Conservation (phyloP, 2,888 invertebrate species). For the Meteorus colon region DNA sequence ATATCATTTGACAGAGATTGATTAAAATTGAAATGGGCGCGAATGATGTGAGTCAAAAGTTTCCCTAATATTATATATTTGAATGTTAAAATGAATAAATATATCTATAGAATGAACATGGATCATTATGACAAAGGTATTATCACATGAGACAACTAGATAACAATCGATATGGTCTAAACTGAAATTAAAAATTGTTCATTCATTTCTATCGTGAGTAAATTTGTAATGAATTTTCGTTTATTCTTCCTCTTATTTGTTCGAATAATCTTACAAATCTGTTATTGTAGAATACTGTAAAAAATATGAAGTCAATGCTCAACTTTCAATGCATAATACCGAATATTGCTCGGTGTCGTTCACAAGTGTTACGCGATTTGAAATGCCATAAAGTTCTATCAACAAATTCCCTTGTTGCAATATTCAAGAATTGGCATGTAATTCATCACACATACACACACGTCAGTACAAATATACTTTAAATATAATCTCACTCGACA, state of each 20-base stretch:
- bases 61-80: slow-evolving; percentile 66
- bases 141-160: slow-evolving; percentile 48
- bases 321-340: neutral
- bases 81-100: slow-evolving; percentile 64
- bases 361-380: neutral
- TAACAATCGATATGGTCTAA: neutral
- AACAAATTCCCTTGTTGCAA: neutral
- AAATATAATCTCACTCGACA: slow-evolving; percentile 9
- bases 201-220: neutral
- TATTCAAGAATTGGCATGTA: neutral
- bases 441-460: slow-evolving; percentile 14
- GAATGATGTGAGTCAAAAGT: slow-evolving; percentile 69
- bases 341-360: neutral
- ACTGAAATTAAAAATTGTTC: neutral
- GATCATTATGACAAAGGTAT: slow-evolving; percentile 59
- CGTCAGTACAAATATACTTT: slow-evolving; percentile 28
- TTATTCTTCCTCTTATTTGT: slow-evolving; percentile 21
- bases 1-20: slow-evolving; percentile 24
- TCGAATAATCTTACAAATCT: neutral
- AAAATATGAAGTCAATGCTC: slow-evolving; percentile 13
- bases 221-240: neutral
- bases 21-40: slow-evolving; percentile 57
- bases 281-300: slow-evolving; percentile 12
- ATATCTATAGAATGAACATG: slow-evolving; percentile 56
- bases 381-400: slow-evolving; percentile 3